These are phyloP conservation scores for Eonycteris spelaea DNA, from an alignment of 2,113 vertebrate species.

Conservation along the genomic window DNA sequence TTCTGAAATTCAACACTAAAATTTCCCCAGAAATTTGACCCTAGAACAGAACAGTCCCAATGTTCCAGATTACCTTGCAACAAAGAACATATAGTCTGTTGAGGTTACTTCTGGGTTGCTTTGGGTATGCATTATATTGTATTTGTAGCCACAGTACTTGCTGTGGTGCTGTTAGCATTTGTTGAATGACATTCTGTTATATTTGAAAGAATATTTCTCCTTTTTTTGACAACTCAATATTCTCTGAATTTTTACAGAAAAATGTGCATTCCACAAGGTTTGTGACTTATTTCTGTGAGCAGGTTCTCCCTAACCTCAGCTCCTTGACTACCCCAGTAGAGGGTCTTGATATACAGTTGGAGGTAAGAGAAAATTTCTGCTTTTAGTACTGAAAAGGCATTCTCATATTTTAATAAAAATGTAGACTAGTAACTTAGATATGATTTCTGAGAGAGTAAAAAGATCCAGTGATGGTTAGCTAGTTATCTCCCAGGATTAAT, in stretches of 20 bases:
- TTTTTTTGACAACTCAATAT: background rate
- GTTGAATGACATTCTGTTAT: background rate
- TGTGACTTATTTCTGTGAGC: constrained; percentile 97
- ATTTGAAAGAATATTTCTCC: background rate
- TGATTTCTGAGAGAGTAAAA: background rate
- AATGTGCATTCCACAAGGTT: constrained; percentile 99
- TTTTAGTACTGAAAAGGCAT: background rate
- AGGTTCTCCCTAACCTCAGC: constrained; percentile 95
- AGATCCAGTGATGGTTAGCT: background rate
- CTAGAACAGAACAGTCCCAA: background rate
- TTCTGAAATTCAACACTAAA: background rate
- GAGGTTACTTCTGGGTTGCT: background rate
- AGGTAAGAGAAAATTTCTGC: constrained; percentile 85
- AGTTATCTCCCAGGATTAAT: background rate
- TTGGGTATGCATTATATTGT: background rate
- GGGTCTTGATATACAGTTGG: constrained; percentile 96
- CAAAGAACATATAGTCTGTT: background rate
- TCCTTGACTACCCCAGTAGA: constrained; percentile 93
- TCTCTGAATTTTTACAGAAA: constrained; percentile 87
- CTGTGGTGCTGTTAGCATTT: background rate
- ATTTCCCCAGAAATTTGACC: background rate
- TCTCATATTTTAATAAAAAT: background rate
- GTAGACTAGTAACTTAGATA: background rate
- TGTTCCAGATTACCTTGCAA: background rate
- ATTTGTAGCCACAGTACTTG: background rate